These are phyloP conservation scores for Oxyura jamaicensis DNA, from an alignment of 2,113 vertebrate species.

Conservation along the genomic window DNA sequence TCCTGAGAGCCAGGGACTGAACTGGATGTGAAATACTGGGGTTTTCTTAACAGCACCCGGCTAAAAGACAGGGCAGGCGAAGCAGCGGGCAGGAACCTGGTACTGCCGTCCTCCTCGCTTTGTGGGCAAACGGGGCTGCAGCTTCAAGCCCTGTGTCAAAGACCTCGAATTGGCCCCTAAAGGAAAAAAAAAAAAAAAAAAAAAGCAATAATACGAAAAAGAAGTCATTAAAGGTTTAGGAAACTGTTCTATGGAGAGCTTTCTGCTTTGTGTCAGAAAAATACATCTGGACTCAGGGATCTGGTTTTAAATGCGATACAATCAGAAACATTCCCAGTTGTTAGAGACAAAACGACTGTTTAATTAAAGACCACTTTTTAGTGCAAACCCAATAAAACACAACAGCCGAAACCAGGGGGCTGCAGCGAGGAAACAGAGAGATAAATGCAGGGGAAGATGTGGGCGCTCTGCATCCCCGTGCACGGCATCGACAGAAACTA, in stretches of 20 bases:
- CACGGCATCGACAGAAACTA: background rate
- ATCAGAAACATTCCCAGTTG: background rate
- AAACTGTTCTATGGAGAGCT: background rate
- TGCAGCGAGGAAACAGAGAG: background rate
- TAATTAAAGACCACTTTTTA: slow-evolving; percentile 8
- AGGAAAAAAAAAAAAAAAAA: background rate
- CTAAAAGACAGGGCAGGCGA: background rate
- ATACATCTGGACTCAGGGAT: background rate
- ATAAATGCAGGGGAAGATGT: background rate
- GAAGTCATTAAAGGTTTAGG: background rate
- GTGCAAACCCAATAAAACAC: background rate
- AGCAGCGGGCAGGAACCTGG: background rate
- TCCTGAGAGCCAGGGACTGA: background rate
- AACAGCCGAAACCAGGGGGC: background rate
- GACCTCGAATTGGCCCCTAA: background rate
- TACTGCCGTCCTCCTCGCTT: rapidly evolving
- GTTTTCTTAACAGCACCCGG: background rate
- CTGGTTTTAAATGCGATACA: slow-evolving; percentile 35
- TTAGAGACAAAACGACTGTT: background rate
- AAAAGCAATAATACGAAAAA: background rate
- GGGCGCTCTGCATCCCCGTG: background rate
- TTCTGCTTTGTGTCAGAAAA: slow-evolving; percentile 50
- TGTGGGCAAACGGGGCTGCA: background rate
- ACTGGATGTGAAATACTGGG: rapidly evolving
- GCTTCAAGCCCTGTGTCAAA: background rate